Evolutionary conservation across 2,888 invertebrate genomes (phyloP).

Genomic region (Mimachlamys varia): DNA sequence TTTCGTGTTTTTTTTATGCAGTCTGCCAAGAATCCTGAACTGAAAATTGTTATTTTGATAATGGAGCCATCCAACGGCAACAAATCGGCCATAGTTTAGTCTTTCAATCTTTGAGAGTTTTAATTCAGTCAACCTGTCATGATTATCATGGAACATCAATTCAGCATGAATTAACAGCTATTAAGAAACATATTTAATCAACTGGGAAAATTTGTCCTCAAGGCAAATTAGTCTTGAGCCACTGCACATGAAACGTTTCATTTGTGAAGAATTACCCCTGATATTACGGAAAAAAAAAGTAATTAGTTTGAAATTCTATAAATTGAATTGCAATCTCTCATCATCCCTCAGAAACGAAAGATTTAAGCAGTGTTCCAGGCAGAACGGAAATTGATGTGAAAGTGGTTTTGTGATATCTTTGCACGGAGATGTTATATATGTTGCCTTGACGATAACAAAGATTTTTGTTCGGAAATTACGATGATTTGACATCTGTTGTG

Average conservation of each 20-base stretch:
- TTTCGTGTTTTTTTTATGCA: too few species aligned
- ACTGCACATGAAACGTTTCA: conserved; percentile 15
- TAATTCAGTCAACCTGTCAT: background rate
- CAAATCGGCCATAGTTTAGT: background rate
- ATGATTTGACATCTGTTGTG: background rate
- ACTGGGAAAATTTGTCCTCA: background rate
- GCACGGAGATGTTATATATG: conserved; percentile 8
- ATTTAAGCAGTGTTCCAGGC: background rate
- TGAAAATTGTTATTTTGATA: background rate
- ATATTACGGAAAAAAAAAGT: background rate
- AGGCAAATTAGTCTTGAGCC: background rate
- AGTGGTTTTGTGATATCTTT: conserved; percentile 11
- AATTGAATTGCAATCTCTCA: conserved; percentile 31
- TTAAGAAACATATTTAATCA: conserved; percentile 12
- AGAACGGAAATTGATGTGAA: conserved; percentile 23
- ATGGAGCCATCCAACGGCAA: background rate
- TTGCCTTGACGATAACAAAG: background rate
- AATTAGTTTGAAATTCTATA: conserved; percentile 13
- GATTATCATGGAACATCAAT: background rate
- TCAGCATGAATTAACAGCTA: background rate
- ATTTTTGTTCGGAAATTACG: background rate
- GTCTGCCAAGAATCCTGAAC: background rate
- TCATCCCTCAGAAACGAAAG: conserved; percentile 16
- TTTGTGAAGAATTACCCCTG: background rate
- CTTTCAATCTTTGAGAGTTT: background rate